A percentile compares a stretch with the other conserved stretches of the same genome.
phyloP scores from a whole-genome alignment of 2,888 invertebrate species.

The Acleris holmiana region DNA sequence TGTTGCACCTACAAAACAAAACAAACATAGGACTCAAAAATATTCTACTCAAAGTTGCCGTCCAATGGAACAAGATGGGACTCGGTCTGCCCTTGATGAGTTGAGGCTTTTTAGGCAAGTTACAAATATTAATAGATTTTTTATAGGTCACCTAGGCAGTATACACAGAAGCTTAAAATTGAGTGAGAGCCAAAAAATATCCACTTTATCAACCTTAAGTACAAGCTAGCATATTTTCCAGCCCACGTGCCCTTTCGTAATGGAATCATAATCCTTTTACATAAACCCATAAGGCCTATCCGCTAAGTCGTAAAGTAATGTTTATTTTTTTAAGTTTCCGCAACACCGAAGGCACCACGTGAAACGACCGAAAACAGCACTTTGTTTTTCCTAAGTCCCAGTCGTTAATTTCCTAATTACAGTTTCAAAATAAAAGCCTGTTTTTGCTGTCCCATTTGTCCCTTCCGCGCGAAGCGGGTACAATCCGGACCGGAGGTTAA shows the following conservation, averaged over 20 bases:
- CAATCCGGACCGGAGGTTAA: slow-evolving; percentile 72
- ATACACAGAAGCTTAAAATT: too few species aligned
- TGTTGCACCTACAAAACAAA: too few species aligned
- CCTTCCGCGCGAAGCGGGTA: slow-evolving; percentile 56
- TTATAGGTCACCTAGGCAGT: slow-evolving; percentile 1
- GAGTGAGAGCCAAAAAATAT: too few species aligned
- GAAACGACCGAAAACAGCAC: slow-evolving; percentile 62
- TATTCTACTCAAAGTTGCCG: slow-evolving; percentile 1
- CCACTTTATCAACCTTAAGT: too few species aligned
- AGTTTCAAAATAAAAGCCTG: slow-evolving; percentile 75
- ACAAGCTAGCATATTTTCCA: background rate
- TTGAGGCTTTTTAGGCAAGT: slow-evolving; percentile 16
- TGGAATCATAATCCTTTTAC: slow-evolving; percentile 38
- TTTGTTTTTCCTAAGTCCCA: slow-evolving; percentile 73
- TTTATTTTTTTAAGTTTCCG: slow-evolving; percentile 59
- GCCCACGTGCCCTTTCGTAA: slow-evolving; percentile 39
- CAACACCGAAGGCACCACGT: slow-evolving; percentile 64
- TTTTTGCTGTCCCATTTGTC: slow-evolving; percentile 66
- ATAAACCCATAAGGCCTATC: slow-evolving; percentile 35
- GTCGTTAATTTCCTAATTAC: slow-evolving; percentile 83
- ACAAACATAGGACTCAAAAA: too few species aligned
- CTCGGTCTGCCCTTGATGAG: slow-evolving; percentile 15
- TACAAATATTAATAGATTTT: background rate
- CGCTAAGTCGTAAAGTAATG: slow-evolving; percentile 42
- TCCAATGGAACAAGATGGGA: slow-evolving; percentile 3